Conservation (phyloP, 2,888 invertebrate genomes). For the Oxyscelio sp. region DNA sequence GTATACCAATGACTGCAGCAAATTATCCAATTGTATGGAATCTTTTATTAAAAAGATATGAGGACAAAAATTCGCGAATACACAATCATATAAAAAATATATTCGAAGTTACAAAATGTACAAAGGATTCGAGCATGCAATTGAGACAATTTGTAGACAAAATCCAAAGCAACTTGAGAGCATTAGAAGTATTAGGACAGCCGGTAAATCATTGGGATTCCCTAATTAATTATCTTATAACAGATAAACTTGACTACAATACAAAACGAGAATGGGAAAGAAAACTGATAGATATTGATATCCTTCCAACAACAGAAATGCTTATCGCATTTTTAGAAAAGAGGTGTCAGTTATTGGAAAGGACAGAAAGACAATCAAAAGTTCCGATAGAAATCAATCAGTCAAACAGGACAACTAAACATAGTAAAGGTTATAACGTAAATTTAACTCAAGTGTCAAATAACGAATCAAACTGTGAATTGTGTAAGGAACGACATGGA, state of each 20-base stretch:
- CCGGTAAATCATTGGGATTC: constrained; percentile 71
- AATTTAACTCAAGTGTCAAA: not conserved
- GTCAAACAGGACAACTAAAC: not conserved
- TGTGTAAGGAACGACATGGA: constrained; percentile 14
- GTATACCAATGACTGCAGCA: constrained; percentile 6
- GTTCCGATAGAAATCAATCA: not conserved
- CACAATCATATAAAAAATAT: constrained; percentile 71
- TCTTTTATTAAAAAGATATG: constrained; percentile 58
- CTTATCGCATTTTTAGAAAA: constrained; percentile 36
- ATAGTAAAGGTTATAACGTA: not conserved
- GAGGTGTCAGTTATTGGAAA: constrained; percentile 34
- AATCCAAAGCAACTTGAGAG: constrained; percentile 60
- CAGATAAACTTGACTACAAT: constrained; percentile 74
- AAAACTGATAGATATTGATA: not conserved
- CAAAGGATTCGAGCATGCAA: constrained; percentile 33
- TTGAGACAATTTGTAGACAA: constrained; percentile 66
- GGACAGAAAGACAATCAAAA: constrained; percentile 31
- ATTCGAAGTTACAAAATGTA: constrained; percentile 56
- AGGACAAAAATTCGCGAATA: constrained; percentile 69
- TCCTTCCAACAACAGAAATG: not conserved
- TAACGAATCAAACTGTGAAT: constrained; percentile 7
- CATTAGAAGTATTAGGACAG: not conserved
- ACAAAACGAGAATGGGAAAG: constrained; percentile 75
- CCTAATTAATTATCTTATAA: constrained; percentile 73
- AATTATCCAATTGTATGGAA: constrained; percentile 63